phyloP scores from a whole-genome alignment of 2,888 invertebrate genomes.

The Oscheius onirici region DNA sequence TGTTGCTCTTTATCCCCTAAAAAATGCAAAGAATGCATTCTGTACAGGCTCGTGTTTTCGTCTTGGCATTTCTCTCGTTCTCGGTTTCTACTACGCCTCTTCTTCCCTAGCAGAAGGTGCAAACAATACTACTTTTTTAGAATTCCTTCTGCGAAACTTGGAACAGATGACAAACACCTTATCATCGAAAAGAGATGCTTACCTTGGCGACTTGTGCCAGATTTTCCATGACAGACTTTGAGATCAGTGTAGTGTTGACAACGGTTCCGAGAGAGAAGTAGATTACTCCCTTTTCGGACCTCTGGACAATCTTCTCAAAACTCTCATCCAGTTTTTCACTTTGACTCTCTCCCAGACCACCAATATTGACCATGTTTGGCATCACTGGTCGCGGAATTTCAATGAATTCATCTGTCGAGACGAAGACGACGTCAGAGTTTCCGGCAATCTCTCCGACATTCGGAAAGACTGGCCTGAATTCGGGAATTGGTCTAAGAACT shows the following conservation, averaged over 20 bases:
- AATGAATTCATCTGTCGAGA: conserved; percentile 56
- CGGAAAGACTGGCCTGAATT: conserved; percentile 50
- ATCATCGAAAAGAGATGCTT: too few relatives aligned
- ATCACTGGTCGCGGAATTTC: conserved; percentile 57
- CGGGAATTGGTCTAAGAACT: background rate
- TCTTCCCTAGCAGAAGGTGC: too few relatives aligned
- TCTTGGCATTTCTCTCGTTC: too few relatives aligned
- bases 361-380: conserved; percentile 55
- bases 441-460: conserved; percentile 40
- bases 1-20: too few relatives aligned
- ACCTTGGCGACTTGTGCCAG: conserved; percentile 31
- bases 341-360: conserved; percentile 43
- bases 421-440: conserved; percentile 52
- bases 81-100: too few relatives aligned
- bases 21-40: too few relatives aligned
- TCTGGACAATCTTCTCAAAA: conserved; percentile 40
- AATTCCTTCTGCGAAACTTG: too few relatives aligned
- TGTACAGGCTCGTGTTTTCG: too few relatives aligned
- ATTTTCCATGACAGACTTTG: conserved; percentile 42
- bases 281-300: conserved; percentile 47
- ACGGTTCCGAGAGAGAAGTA: conserved; percentile 57
- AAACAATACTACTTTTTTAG: too few relatives aligned
- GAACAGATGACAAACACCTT: too few relatives aligned
- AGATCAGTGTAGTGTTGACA: conserved; percentile 49
- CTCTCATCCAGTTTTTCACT: conserved; percentile 26